Conservation (phyloP, 2,113 vertebrate species). For the Fregetta grallaria region DNA sequence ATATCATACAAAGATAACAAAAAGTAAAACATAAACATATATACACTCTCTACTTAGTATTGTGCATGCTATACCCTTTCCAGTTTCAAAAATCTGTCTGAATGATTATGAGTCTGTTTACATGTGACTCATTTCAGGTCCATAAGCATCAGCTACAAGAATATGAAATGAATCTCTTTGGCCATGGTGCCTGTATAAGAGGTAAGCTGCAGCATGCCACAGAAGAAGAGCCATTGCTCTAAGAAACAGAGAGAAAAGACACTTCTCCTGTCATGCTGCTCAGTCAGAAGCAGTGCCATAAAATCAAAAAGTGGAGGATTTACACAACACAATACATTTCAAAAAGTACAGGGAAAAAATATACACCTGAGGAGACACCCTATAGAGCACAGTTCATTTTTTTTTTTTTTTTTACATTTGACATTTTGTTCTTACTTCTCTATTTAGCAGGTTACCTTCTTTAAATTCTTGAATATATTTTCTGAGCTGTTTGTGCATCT, state of each 20-base stretch:
- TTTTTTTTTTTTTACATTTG: neutral
- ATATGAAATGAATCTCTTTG: neutral
- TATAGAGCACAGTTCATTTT: neutral
- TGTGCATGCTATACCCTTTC: neutral
- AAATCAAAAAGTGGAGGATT: neutral
- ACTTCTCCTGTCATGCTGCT: neutral
- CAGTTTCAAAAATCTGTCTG: neutral
- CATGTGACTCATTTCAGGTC: neutral
- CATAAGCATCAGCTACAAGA: neutral
- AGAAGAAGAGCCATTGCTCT: neutral
- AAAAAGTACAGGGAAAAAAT: neutral
- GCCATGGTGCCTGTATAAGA: neutral
- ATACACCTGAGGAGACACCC: neutral
- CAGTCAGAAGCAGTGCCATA: neutral
- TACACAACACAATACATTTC: neutral
- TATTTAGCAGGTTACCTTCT: neutral
- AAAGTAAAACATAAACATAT: neutral
- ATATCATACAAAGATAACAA: neutral
- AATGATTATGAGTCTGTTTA: neutral
- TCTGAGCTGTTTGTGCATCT: neutral
- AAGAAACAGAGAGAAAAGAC: neutral
- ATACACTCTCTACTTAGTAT: neutral
- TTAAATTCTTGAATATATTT: neutral
- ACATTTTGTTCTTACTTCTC: neutral
- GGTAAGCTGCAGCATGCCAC: neutral